phyloP scores from a whole-genome alignment of 2,888 invertebrate species.

The Drosophila formosana region DNA sequence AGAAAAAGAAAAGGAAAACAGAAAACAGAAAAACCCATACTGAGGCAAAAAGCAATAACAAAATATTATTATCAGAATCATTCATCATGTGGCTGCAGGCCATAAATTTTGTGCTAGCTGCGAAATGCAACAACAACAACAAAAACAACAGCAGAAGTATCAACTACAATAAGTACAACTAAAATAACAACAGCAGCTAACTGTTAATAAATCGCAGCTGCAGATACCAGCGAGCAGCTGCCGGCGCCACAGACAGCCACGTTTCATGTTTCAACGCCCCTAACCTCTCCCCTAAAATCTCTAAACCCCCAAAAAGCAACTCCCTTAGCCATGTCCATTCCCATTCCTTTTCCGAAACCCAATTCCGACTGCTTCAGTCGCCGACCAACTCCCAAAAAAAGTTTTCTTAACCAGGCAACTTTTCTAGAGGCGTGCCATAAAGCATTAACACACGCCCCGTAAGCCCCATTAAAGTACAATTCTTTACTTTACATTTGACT shows the following conservation, averaged over 20 bases:
- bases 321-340: conserved; percentile 1
- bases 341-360: neutral
- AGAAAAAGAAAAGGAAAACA: conserved; percentile 5
- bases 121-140: conserved; percentile 66
- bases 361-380: conserved; percentile 1
- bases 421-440: conserved; percentile 57
- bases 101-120: conserved; percentile 80
- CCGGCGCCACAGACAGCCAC: conserved; percentile 64
- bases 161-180: conserved; percentile 49
- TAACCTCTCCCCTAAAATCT: neutral
- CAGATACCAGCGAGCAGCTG: conserved; percentile 72
- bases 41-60: conserved; percentile 73
- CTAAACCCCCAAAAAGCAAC: conserved; percentile 7
- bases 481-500: conserved; percentile 9
- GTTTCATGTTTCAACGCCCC: conserved; percentile 26
- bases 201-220: conserved; percentile 79
- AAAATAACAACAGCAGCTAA: conserved; percentile 69
- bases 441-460: conserved; percentile 40
- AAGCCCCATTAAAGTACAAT: conserved; percentile 21
- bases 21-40: conserved; percentile 22
- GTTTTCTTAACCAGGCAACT: conserved; percentile 48
- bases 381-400: conserved; percentile 32
- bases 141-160: conserved; percentile 33
- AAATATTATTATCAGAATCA: conserved; percentile 82
- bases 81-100: conserved; percentile 83